Evolutionary conservation across 2,888 invertebrate species (phyloP), one percentile per base, ranked within the genome.

Genomic region (Zootermopsis nevadensis): DNA sequence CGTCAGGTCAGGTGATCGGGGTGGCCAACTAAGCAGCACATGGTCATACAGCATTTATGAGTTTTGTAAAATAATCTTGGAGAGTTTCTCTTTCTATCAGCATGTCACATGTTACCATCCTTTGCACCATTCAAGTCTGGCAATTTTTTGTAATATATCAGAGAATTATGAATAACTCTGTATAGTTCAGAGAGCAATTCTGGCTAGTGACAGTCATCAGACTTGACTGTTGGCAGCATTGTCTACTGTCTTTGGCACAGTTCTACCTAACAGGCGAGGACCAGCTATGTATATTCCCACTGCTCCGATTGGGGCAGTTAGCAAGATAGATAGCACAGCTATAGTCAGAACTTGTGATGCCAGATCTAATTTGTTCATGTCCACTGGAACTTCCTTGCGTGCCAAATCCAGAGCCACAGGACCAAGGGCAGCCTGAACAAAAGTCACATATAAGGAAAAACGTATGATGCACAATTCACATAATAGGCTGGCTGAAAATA

Each of bases 341-440:
- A 89, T 86, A n/a, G 88, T 90, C 85, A 91, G 86, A 82, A 88
- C 84, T 81, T 86, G 85, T 66, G 85, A 77, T 10, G 85, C 83
- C 24, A 82, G 48, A 10, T 66, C 66, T 22, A 81, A 85, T 84
- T 89, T 87, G 82, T 87, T 86, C 77, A 87, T 88, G 10, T 87
- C 86, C 42, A 88, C 87, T 42, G 87, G 87, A 80, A 22, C 69
- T 30, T 66, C 53, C 31, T 74, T 48, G 87, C 92, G 88, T 84
- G 92, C 92, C 86, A 91, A 88, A 86, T 93, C 93, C 86, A 93
- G 88, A 15, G 93, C 93, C 85, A 93, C 91, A 30, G 94, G 93
- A 30, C 93, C 94, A 81, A 94, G 88, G 4, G 94, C 93, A 82
- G 94, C 94, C 93, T 94, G 88, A n/a, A 89, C 69, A 33, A 4